Evolutionary conservation across 2,113 vertebrate species (phyloP).

Genomic region (Pimephales promelas): DNA sequence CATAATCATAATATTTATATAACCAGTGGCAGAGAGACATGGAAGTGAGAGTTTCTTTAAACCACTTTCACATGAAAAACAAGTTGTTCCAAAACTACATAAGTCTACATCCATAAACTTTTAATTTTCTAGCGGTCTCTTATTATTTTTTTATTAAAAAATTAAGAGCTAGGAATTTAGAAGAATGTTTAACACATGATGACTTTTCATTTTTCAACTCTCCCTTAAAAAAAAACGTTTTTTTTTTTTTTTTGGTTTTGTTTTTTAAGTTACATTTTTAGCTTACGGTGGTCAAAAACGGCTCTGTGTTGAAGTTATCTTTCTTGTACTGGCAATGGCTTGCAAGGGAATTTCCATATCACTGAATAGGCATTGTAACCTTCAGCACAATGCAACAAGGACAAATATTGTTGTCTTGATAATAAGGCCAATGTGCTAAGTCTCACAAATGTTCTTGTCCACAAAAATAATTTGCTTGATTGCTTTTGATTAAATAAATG

Average conservation of each 20-base stretch:
- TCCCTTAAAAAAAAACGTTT: too few relatives aligned
- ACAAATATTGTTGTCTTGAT: slow-evolving; percentile 14
- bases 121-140: too few relatives aligned
- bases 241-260: too few relatives aligned
- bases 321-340: background rate
- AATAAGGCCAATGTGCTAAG: slow-evolving; percentile 17
- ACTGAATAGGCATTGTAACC: background rate
- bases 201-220: background rate
- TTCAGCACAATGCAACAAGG: slow-evolving; percentile 6
- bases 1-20: slow-evolving; percentile 39
- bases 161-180: too few relatives aligned
- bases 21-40: background rate
- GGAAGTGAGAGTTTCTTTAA: slow-evolving; percentile 7
- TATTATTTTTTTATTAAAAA: too few relatives aligned
- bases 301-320: background rate
- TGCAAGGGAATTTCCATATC: slow-evolving; percentile 17
- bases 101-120: too few relatives aligned
- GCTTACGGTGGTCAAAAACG: background rate
- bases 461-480: slow-evolving; percentile 31
- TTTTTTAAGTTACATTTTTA: slow-evolving; percentile 9
- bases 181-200: background rate
- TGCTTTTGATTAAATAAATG: background rate
- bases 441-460: slow-evolving; percentile 26
- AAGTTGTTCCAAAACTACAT: too few relatives aligned
- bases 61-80: too few relatives aligned